phyloP scores from a whole-genome alignment of 1,140 invertebrate genomes.

The Rhynchophorus ferrugineus region DNA sequence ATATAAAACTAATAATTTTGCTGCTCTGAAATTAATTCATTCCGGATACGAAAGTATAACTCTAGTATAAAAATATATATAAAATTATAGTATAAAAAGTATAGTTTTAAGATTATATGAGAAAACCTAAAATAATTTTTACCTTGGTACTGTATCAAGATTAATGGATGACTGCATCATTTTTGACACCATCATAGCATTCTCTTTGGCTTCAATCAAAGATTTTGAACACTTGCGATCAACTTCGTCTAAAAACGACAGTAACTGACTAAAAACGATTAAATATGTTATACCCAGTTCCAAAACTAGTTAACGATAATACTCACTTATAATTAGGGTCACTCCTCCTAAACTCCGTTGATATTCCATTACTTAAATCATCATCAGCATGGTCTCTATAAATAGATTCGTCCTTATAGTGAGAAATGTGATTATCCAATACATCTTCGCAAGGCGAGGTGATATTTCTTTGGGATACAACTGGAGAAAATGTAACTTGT shows the following conservation, averaged over 20 bases:
- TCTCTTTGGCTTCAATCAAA: slow-evolving; percentile 28
- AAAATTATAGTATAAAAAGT: too few relatives aligned
- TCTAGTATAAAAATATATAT: too few relatives aligned
- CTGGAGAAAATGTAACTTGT: slow-evolving; percentile 17
- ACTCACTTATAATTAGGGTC: neutral
- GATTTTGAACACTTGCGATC: slow-evolving; percentile 33
- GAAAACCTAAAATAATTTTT: too few relatives aligned
- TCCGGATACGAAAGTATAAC: too few relatives aligned
- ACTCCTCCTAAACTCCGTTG: neutral
- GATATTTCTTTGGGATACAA: slow-evolving; percentile 13
- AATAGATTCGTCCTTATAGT: neutral
- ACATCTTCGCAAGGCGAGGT: slow-evolving; percentile 1
- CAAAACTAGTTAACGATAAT: too few relatives aligned
- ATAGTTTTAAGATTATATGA: too few relatives aligned
- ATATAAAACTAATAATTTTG: too few relatives aligned
- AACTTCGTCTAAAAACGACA: slow-evolving; percentile 36
- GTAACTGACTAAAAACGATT: slow-evolving; percentile 35
- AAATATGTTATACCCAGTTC: too few relatives aligned
- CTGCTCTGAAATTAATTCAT: too few relatives aligned
- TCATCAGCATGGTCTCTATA: neutral
- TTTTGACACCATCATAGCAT: slow-evolving; percentile 22
- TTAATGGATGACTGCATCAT: slow-evolving; percentile 25
- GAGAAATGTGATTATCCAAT: neutral
- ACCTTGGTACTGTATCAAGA: slow-evolving; percentile 34
- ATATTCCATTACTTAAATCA: neutral